Base-by-base conservation (phyloP, 1,140 invertebrate genomes). In the Leguminivora glycinivorella region DNA sequence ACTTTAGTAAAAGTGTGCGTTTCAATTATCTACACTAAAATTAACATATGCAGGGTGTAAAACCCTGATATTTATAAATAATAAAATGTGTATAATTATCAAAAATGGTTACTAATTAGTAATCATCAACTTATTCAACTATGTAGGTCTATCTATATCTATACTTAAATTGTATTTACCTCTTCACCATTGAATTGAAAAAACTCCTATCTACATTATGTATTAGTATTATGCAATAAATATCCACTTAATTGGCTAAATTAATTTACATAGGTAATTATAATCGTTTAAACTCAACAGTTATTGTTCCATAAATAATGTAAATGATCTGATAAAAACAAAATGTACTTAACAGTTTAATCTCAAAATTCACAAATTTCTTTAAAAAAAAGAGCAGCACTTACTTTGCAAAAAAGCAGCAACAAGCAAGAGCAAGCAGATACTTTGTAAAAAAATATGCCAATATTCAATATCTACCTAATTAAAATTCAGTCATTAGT, bases 41-140 rank as follows among this genome's bases (percentile, higher is more conserved):
- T 14, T 38, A 38, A 3, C 14, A 38, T 14, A 38, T 0, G 10
- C 34, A 38, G 34, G 34, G 34, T 38, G 34, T 38, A 38, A 38
- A 38, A 43, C 40, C n/a, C 40, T 43, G 17, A n/a, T 43, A 43
- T n/a, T 43, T 43, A 43, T 43, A 43, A 43, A 43, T 43, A 17
- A 43, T 17, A 43, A 17, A 43, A 17, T 43, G 40, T 43, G 40
- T 43, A 43, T 43, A 43, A 43, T 6, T 43, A n/a, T 43, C 40
- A 17, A 43, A 43, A 17, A 43, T 5, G n/a, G 40, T n/a, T 43
- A 43, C 40, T n/a, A n/a, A n/a, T 31, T 31, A 43, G 40, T 43
- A 14, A 38, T 17, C 17, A 43, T 17, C n/a, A n/a, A 43, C 4
- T 43, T 43, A 43, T 43, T 43, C 34, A 38, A 3, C 10, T 38